Evolutionary conservation across 1,140 invertebrate genomes (phyloP), one percentile per base, ranked within the genome.

Genomic region (Cepaea nemoralis): DNA sequence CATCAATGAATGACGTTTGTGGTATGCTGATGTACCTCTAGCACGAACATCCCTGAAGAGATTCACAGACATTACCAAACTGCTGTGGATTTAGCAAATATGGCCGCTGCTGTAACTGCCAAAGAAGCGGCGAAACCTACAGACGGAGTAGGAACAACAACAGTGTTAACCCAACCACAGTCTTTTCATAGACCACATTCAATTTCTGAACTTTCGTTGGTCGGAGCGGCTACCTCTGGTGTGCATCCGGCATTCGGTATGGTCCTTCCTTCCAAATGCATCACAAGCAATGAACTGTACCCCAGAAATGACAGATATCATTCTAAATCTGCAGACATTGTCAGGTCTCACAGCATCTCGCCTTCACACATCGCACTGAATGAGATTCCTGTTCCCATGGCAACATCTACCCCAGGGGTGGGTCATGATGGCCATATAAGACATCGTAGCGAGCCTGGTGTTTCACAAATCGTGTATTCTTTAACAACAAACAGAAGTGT

Each of bases 61-160:
- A 42, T 37, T 1, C 14, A 22, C 10, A 79, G 59, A 39, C 77
- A 79, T 37, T 70, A 79, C 27, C 77, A 79, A 79, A 70, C 77
- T n/a, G 77, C 77, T 31, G 12, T 79, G 12, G 77, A 79, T n/a
- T 42, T 79, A 5, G 77, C 77, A 39, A 79, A 70, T 42, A 79
- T 79, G 66, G 77, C 77, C 16, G 22, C 59, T 0, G n/a, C 24
- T 37, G 66, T 45, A 27, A 59, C 55, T n/a, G 75, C 40, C 27
- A 59, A 77, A 33, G 31, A 77, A 59, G 27, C 37, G 1, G 31
- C 55, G 66, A 1, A 19, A 22, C 27, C 31, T 3, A 8, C 48
- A 77, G 1, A 24, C 33, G 33, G 10, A 33, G 31, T 45, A 45
- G 8, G 8, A 45, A 10, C 42, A 39, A 42, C 40, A 40, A 14